Evolutionary conservation across 1,140 invertebrate genomes (phyloP).

Genomic region (Holotrichia oblita): DNA sequence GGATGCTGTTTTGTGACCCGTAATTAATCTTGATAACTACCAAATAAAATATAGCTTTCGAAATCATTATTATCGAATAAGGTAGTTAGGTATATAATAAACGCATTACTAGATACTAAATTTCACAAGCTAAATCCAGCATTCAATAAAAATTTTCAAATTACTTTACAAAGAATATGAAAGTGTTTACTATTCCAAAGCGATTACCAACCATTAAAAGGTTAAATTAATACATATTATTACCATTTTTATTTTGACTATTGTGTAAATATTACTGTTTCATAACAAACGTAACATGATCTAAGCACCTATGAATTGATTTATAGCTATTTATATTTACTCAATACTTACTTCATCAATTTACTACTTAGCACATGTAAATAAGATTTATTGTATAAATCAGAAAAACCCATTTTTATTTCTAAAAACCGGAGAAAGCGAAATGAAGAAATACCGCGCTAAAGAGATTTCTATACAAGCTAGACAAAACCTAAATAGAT

Average conservation of each 20-base stretch:
- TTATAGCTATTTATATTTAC: constrained; percentile 5
- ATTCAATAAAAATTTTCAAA: neutral
- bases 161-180: neutral
- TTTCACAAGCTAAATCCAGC: too few relatives aligned
- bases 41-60: too few relatives aligned
- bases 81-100: too few relatives aligned
- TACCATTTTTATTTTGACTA: neutral
- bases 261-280: neutral
- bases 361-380: neutral
- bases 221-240: too few relatives aligned
- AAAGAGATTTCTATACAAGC: neutral
- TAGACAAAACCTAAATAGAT: too few relatives aligned
- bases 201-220: too few relatives aligned
- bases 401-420: neutral
- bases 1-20: too few relatives aligned
- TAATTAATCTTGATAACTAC: too few relatives aligned
- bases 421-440: neutral
- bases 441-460: neutral
- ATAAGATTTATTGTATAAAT: neutral
- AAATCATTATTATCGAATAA: too few relatives aligned
- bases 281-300: neutral
- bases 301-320: neutral
- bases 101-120: too few relatives aligned
- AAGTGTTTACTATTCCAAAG: too few relatives aligned
- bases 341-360: neutral